Conservation (phyloP, 1,140 invertebrate genomes). For the Acromyrmex charruanus region DNA sequence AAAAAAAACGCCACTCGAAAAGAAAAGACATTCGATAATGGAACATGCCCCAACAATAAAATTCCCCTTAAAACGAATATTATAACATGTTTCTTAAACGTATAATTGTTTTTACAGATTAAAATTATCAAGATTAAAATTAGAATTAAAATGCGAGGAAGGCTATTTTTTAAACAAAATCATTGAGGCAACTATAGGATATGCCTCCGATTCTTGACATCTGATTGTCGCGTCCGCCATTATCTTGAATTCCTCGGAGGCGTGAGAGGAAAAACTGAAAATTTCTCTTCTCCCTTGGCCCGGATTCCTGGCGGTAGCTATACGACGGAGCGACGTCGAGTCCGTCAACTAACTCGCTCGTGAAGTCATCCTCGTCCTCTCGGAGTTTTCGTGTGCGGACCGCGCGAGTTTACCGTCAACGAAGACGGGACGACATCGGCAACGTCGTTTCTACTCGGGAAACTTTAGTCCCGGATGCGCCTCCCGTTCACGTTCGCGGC, state of each 20-base stretch:
- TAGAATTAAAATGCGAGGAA: not conserved
- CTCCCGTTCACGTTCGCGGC: conserved; percentile 61
- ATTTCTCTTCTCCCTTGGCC: conserved; percentile 36
- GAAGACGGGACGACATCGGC: conserved; percentile 61
- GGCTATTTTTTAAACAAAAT: not conserved
- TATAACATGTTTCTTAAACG: not conserved
- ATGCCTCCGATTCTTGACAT: not conserved
- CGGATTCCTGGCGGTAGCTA: conserved; percentile 66
- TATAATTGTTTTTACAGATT: not conserved
- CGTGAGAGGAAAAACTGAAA: not conserved
- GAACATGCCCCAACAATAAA: not conserved
- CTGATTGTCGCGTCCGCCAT: conserved; percentile 18
- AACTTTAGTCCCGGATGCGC: conserved; percentile 80
- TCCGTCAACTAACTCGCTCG: conserved; percentile 82
- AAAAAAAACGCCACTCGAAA: not conserved
- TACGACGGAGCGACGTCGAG: conserved; percentile 78
- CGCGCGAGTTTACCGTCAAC: conserved; percentile 80
- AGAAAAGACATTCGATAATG: not conserved
- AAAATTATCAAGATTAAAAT: not conserved
- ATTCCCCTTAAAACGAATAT: not conserved
- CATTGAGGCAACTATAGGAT: not conserved
- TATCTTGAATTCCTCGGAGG: conserved; percentile 45
- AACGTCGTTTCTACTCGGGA: conserved; percentile 67
- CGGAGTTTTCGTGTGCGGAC: conserved; percentile 79
- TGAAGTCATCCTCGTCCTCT: conserved; percentile 30